Base-by-base conservation (phyloP, 1,140 invertebrate genomes). In the Vollenhovia emeryi region DNA sequence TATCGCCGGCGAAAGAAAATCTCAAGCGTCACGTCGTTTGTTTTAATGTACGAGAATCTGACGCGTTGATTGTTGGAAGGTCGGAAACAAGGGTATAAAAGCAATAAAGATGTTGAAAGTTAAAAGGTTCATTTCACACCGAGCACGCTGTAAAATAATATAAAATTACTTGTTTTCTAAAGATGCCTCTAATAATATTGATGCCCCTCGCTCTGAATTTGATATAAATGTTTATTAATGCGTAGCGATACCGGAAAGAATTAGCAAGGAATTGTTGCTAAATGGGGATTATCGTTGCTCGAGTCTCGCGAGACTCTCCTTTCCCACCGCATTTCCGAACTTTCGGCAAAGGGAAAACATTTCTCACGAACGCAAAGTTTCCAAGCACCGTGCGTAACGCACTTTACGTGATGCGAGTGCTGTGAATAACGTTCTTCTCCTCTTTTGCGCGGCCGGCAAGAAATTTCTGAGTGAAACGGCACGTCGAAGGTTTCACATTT, bases 401-500 rank as follows among this genome's bases (percentile, higher is more conserved):
- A 82, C 36, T 82, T 82, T 82, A 82, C 24, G 66, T 45, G 78
- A 73, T 69, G 36, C 66, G 78, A 73, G 36, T 82, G 27, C 50
- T 24, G 36, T 82, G 78, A 82, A 73, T 82, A 82, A 73, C 66
- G 66, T 40, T 80, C 27, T 15, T 69, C 57, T 62, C n/a, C 73
- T 59, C 52, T 9, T 13, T 80, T 40, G 33, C 33, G 13, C 27
- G 33, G 24, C 36, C 64, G 18, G 24, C 40, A 82, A 82, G 78
- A 82, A 82, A 73, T 82, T 73, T 82, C 27, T 27, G 66, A 82
- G 68, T 73, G 50, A 50, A 82, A 82, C 78, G 66, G 78, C 66
- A 82, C 66, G 66, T 82, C 78, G 78, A 82, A 82, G 78, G 78
- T 82, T 73, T 82, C 78, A 57, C 78, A 82, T 82, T 82, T 82